Evolutionary conservation across 2,888 invertebrate genomes (phyloP).

Genomic region (Chouioia cunea): DNA sequence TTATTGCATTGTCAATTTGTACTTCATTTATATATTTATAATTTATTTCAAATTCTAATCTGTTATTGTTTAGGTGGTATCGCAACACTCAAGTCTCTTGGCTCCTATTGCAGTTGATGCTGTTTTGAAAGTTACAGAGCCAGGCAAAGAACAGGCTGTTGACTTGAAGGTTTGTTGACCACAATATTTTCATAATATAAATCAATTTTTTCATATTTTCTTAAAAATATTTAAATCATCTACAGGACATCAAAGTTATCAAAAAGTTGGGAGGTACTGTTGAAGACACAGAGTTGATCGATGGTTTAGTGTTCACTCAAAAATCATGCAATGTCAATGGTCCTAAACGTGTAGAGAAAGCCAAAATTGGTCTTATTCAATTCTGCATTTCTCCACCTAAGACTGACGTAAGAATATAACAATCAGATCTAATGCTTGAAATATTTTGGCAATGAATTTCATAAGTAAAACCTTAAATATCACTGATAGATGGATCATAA

Average conservation of each 20-base stretch:
- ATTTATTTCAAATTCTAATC: not conserved
- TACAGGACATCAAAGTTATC: constrained; percentile 92
- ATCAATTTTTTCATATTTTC: too few species aligned
- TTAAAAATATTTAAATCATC: constrained; percentile 5
- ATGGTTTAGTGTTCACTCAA: constrained; percentile 95
- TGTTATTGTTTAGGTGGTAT: constrained; percentile 80
- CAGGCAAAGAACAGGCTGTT: constrained; percentile 80
- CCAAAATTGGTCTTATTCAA: constrained; percentile 98
- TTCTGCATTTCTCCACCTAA: constrained; percentile 99
- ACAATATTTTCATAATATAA: too few species aligned
- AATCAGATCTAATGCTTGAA: not conserved
- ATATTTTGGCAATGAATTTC: not conserved
- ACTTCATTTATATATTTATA: too few species aligned
- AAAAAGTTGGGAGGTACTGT: constrained; percentile 96
- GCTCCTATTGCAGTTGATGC: constrained; percentile 98
- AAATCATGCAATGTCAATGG: constrained; percentile 91
- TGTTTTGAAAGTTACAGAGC: constrained; percentile 86
- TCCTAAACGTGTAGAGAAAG: constrained; percentile 94
- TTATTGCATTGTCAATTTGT: too few species aligned
- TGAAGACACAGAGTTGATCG: constrained; percentile 95
- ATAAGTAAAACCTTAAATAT: not conserved
- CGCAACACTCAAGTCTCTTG: constrained; percentile 94
- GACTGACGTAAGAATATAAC: constrained; percentile 82
- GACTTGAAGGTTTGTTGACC: constrained; percentile 77
- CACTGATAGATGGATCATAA: constrained; percentile 89